These are phyloP conservation scores for Malacosoma neustria DNA, from an alignment of 2,888 invertebrate genomes.

Conservation along the genomic window DNA sequence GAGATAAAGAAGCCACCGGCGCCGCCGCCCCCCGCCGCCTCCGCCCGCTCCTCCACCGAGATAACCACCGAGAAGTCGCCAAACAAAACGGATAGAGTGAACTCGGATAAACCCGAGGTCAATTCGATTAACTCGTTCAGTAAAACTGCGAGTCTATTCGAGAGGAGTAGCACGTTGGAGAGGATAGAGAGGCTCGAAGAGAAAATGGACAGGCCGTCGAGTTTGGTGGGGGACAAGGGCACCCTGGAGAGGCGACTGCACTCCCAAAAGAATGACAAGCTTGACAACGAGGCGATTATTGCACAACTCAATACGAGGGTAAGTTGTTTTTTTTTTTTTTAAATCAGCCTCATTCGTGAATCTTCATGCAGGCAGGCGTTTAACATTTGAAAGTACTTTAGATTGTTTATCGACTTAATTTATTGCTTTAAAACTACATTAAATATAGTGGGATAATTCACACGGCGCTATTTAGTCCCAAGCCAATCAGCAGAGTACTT, in stretches of 20 bases:
- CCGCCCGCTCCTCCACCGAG: constrained; percentile 21
- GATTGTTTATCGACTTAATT: too few species aligned
- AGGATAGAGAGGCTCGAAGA: constrained; percentile 32
- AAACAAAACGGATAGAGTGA: constrained; percentile 23
- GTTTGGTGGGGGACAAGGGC: constrained; percentile 20
- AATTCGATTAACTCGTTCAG: constrained; percentile 16
- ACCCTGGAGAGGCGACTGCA: constrained; percentile 46
- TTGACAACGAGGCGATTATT: constrained; percentile 47
- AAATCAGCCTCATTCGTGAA: too few species aligned
- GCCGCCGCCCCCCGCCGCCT: constrained; percentile 33
- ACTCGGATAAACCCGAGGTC: constrained; percentile 26
- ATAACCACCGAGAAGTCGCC: constrained; percentile 24
- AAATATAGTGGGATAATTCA: too few species aligned
- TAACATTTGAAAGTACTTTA: too few species aligned
- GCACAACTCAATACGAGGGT: constrained; percentile 67
- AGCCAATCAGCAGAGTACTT: too few species aligned
- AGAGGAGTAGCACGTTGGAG: constrained; percentile 31
- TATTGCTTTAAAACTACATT: too few species aligned
- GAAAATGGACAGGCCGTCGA: constrained; percentile 18
- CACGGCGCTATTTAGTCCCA: too few species aligned
- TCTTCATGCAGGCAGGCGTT: too few species aligned
- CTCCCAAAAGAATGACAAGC: constrained; percentile 28
- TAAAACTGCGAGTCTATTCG: constrained; percentile 11
- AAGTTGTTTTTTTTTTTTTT: constrained; percentile 20
- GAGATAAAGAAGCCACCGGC: constrained; percentile 53